Evolutionary conservation across 2,113 vertebrate species (phyloP).

Genomic region (Gobio gobio): DNA sequence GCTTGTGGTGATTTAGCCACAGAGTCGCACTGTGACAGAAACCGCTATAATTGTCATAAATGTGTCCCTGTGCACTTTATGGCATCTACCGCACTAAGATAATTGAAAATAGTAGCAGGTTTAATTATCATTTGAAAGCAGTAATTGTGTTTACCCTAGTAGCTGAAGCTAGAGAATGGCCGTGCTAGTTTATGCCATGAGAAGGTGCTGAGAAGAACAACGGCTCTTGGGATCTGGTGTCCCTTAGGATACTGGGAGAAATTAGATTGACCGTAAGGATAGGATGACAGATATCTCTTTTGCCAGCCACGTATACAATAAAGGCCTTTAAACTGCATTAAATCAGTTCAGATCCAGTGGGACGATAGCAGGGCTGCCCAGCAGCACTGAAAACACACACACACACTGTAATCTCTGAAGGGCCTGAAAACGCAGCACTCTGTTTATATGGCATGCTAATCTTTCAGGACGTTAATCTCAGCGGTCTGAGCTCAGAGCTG

Average conservation of each 20-base stretch:
- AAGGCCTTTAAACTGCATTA: constrained; percentile 3
- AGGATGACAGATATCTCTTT: constrained; percentile 20
- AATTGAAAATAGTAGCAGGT: constrained; percentile 62
- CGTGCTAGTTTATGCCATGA: not conserved
- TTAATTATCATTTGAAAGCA: constrained; percentile 49
- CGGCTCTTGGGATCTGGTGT: constrained; percentile 24
- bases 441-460: not conserved
- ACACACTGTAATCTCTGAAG: not conserved
- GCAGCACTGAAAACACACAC: not conserved
- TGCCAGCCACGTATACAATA: constrained; percentile 4
- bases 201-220: constrained; percentile 24
- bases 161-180: constrained; percentile 10
- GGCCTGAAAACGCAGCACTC: not conserved
- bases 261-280: constrained; percentile 3
- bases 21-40: constrained; percentile 21
- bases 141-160: constrained; percentile 52
- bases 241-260: not conserved
- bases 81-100: constrained; percentile 51
- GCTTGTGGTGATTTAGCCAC: constrained; percentile 42
- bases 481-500: constrained; percentile 5
- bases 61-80: constrained; percentile 53
- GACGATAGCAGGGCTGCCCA: not conserved
- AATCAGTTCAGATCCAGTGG: constrained; percentile 6
- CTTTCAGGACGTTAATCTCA: not conserved
- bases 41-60: constrained; percentile 59